Evolutionary conservation across 1,140 invertebrate genomes (phyloP).

Genomic region (Stegodyphus mimosarum): DNA sequence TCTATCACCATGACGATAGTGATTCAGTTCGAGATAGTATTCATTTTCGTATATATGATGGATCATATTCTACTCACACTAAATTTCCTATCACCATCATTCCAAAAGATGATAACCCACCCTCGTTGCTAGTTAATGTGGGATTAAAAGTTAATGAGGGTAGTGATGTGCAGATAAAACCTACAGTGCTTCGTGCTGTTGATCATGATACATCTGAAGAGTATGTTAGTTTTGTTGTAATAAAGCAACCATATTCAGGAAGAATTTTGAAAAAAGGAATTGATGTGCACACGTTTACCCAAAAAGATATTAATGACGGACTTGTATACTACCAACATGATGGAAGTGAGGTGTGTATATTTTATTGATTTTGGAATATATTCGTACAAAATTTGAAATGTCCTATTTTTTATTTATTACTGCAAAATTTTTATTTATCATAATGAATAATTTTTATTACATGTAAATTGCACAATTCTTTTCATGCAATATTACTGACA

Average conservation of each 20-base stretch:
- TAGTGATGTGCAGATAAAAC: slow-evolving; percentile 66
- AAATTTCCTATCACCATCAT: slow-evolving; percentile 66
- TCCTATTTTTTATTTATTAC: too few relatives aligned
- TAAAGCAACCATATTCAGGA: slow-evolving; percentile 66
- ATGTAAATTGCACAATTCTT: too few relatives aligned
- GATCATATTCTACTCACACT: slow-evolving; percentile 38
- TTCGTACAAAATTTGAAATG: background rate
- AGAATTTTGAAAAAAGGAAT: slow-evolving; percentile 62
- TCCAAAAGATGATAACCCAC: slow-evolving; percentile 69
- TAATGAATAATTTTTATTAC: too few relatives aligned
- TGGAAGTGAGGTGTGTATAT: slow-evolving; percentile 63
- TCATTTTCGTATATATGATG: slow-evolving; percentile 57
- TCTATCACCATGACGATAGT: slow-evolving; percentile 69
- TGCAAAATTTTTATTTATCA: too few relatives aligned
- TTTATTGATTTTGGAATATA: background rate
- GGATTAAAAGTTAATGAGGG: slow-evolving; percentile 68
- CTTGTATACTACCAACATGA: slow-evolving; percentile 67
- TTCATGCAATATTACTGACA: too few relatives aligned
- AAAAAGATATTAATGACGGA: slow-evolving; percentile 67
- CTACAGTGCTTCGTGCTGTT: slow-evolving; percentile 66
- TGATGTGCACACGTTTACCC: slow-evolving; percentile 67
- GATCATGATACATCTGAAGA: slow-evolving; percentile 68
- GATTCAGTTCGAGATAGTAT: slow-evolving; percentile 63
- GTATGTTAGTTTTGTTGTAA: slow-evolving; percentile 66
- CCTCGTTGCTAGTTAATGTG: slow-evolving; percentile 67